A percentile compares a stretch with the other conserved stretches of the same genome.
Evolutionary conservation across 2,888 invertebrate genomes (phyloP).

Genomic region (Agapostemon virescens): DNA sequence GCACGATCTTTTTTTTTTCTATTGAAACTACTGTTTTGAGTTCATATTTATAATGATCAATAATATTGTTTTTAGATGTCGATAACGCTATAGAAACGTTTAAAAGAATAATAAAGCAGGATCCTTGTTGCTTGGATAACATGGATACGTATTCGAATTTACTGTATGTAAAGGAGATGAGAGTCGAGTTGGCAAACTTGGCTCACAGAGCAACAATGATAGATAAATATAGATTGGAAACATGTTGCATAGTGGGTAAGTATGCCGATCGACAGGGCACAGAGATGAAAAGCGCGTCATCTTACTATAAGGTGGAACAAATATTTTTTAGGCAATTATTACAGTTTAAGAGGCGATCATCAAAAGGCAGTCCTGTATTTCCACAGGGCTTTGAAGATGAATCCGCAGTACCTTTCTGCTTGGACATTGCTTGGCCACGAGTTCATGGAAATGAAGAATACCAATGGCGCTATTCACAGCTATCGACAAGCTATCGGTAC

Average conservation of each 20-base stretch:
- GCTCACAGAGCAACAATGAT: constrained; percentile 96
- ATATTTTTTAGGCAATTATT: constrained; percentile 91
- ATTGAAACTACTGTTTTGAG: background rate
- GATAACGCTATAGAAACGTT: constrained; percentile 94
- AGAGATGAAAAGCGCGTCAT: background rate
- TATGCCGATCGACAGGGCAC: background rate
- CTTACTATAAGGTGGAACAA: constrained; percentile 22
- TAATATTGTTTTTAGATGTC: constrained; percentile 84
- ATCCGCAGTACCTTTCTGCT: constrained; percentile 96
- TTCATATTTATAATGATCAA: background rate
- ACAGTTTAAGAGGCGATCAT: constrained; percentile 96
- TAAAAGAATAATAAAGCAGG: constrained; percentile 89
- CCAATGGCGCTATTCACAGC: constrained; percentile 98
- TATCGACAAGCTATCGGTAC: constrained; percentile 97
- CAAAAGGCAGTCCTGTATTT: constrained; percentile 99
- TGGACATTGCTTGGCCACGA: constrained; percentile 99
- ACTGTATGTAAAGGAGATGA: constrained; percentile 95
- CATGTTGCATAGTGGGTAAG: constrained; percentile 97
- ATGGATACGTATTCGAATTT: constrained; percentile 98
- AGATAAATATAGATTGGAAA: constrained; percentile 98
- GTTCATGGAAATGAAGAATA: constrained; percentile 99
- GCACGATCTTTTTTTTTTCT: constrained; percentile 80
- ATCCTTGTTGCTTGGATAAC: constrained; percentile 96
- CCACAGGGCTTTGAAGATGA: constrained; percentile 94
- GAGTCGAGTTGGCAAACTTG: constrained; percentile 94